Base-by-base conservation (phyloP, 2,888 invertebrate species). In the Chaitophorus viminalis region DNA sequence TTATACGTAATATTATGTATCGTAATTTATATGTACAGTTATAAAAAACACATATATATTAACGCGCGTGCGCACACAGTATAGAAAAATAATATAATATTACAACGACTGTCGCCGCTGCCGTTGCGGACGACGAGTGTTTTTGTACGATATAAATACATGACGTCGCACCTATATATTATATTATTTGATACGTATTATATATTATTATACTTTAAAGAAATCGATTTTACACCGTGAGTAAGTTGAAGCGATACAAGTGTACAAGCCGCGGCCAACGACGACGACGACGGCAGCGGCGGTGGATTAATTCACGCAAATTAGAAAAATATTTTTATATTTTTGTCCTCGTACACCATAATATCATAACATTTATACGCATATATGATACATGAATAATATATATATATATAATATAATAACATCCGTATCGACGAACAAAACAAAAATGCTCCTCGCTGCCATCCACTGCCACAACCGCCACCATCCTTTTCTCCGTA, bases 51-150 rank as follows among this genome's bases (percentile, higher is more conserved):
- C 29, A 6, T 65, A 29, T 29, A 29, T n/a, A 25, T 25, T 29
- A 60, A 65, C n/a, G n/a, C 3, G 46, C 14, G 46, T 14, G 46
- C 3, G 46, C 14, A 14, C 46, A 14, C 11, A 14, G 46, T 46
- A 46, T n/a, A 65, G 65, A n/a, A 65, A 65, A 29, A 65, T 65
- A 65, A 65, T n/a, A 65, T 70, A n/a, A 68, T 68, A 68, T 60
- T 70, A 70, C 29, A 29, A 14, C 46, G 46, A 14, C 14, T 31
- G 29, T 29, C 29, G 31, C 70, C n/a, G 18, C 33, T n/a, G 31
- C 70, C n/a, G 18, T n/a, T n/a, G 1, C n/a, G 21, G n/a, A n/a
- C 36, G 60, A 36, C 39, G 79, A 79, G 79, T 65, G 79, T n/a
- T 79, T 65, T 79, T 79, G n/a, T 79, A 54, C 31, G 60, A 29